A percentile compares a stretch with the other conserved stretches of the same genome.
phyloP scores from a whole-genome alignment of 2,113 vertebrate species.

The Oriolus oriolus region DNA sequence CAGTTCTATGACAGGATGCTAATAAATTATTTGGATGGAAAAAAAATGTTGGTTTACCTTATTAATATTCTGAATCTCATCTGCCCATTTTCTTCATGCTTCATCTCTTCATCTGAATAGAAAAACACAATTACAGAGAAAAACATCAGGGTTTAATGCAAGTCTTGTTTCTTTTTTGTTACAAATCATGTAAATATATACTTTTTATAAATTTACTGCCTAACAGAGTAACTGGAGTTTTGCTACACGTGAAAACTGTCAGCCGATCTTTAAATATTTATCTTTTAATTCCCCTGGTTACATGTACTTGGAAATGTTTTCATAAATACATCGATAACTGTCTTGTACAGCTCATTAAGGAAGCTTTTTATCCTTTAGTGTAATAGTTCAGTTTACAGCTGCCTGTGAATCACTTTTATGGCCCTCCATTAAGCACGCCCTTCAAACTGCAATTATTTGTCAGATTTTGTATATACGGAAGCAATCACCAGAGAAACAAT shows the following conservation, averaged over 20 bases:
- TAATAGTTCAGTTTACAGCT: slow-evolving; percentile 60
- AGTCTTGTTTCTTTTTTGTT: neutral
- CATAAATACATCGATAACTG: slow-evolving; percentile 72
- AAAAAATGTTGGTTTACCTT: neutral
- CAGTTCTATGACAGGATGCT: neutral
- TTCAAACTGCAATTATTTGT: slow-evolving; percentile 68
- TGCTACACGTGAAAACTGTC: slow-evolving; percentile 1
- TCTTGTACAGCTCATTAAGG: slow-evolving; percentile 70
- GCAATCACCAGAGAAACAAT: slow-evolving; percentile 44
- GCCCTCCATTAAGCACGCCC: slow-evolving; percentile 59
- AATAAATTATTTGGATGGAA: neutral
- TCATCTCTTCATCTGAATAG: slow-evolving; percentile 6
- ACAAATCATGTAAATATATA: neutral
- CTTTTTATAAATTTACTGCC: neutral
- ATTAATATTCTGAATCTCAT: slow-evolving; percentile 7
- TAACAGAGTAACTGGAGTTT: neutral
- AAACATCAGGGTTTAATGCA: neutral
- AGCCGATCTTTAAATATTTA: slow-evolving; percentile 63
- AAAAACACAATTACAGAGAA: neutral
- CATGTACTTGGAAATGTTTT: slow-evolving; percentile 64
- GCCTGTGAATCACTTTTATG: slow-evolving; percentile 67
- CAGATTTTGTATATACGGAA: slow-evolving; percentile 36
- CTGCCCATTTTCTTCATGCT: neutral
- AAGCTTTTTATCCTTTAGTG: slow-evolving; percentile 68
- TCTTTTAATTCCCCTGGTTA: slow-evolving; percentile 58